phyloP scores from a whole-genome alignment of 1,140 invertebrate genomes.

The Coptotermes formosanus region DNA sequence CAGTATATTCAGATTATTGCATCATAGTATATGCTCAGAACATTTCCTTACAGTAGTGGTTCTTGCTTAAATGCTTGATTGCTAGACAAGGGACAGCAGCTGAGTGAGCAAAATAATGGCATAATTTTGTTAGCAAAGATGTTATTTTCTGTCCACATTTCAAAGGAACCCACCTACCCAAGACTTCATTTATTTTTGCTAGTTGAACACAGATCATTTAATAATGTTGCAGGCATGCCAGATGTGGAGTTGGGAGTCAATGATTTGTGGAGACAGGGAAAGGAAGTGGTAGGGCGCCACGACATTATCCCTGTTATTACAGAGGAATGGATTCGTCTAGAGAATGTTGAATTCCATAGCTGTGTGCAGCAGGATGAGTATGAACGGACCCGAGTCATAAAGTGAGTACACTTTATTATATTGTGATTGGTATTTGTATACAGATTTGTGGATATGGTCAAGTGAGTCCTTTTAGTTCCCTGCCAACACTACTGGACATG shows the following conservation, averaged over 20 bases:
- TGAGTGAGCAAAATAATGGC: too few relatives aligned
- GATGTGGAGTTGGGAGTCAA: conserved; percentile 96
- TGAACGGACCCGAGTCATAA: conserved; percentile 85
- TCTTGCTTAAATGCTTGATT: too few relatives aligned
- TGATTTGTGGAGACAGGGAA: conserved; percentile 93
- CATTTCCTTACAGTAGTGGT: too few relatives aligned
- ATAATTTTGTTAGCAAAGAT: background rate
- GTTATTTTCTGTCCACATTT: background rate
- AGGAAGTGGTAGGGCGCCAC: conserved; percentile 97
- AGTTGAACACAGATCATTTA: conserved; percentile 21
- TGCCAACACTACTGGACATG: too few relatives aligned
- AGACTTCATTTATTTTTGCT: too few relatives aligned
- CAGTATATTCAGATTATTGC: too few relatives aligned
- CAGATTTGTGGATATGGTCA: too few relatives aligned
- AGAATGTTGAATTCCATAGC: conserved; percentile 91
- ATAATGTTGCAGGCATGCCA: conserved; percentile 75
- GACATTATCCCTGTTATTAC: conserved; percentile 99
- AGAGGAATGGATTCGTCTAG: conserved; percentile 98
- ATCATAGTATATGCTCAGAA: too few relatives aligned
- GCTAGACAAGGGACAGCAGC: too few relatives aligned
- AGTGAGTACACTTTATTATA: conserved; percentile 58
- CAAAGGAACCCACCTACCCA: too few relatives aligned
- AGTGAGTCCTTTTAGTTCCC: too few relatives aligned
- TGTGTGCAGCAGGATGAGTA: conserved; percentile 92
- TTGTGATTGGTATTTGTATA: too few relatives aligned